phyloP scores from a whole-genome alignment of 2,888 invertebrate genomes.

The Pogonocherus hispidulus region DNA sequence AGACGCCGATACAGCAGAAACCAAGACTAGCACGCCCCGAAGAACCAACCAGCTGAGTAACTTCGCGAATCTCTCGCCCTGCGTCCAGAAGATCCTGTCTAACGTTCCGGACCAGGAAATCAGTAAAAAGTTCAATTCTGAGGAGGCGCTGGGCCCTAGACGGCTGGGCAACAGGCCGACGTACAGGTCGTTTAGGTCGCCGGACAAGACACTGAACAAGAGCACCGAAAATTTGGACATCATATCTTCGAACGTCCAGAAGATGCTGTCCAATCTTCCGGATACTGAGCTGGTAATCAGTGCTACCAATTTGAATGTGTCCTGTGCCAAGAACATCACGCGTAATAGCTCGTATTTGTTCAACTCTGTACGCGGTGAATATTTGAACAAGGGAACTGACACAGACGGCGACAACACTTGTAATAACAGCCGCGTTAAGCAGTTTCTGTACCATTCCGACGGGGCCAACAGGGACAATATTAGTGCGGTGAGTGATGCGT shows the following conservation, averaged over 20 bases:
- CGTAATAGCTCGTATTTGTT: conserved; percentile 57
- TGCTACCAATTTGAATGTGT: conserved; percentile 56
- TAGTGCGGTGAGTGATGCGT: conserved; percentile 25
- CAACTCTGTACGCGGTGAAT: conserved; percentile 42
- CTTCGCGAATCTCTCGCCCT: conserved; percentile 74
- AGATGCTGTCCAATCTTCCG: conserved; percentile 72
- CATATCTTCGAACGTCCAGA: conserved; percentile 71
- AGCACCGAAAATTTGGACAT: conserved; percentile 64
- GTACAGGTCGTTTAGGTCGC: conserved; percentile 50
- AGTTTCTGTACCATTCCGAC: conserved; percentile 48
- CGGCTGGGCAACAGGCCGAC: conserved; percentile 36
- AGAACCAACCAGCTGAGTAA: conserved; percentile 65
- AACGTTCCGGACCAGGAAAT: conserved; percentile 69
- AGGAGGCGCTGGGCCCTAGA: conserved; percentile 57
- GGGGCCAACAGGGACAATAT: conserved; percentile 26
- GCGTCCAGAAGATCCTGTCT: conserved; percentile 75
- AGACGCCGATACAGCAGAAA: conserved; percentile 44
- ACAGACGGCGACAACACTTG: conserved; percentile 16
- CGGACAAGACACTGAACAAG: conserved; percentile 54
- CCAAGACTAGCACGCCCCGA: conserved; percentile 55
- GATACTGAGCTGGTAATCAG: conserved; percentile 66
- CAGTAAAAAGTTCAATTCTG: conserved; percentile 64
- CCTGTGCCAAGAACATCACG: conserved; percentile 38
- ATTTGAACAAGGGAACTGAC: conserved; percentile 40
- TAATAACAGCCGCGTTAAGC: conserved; percentile 36